Conservation (phyloP, 2,888 invertebrate genomes). For the Morinoia aosen region DNA sequence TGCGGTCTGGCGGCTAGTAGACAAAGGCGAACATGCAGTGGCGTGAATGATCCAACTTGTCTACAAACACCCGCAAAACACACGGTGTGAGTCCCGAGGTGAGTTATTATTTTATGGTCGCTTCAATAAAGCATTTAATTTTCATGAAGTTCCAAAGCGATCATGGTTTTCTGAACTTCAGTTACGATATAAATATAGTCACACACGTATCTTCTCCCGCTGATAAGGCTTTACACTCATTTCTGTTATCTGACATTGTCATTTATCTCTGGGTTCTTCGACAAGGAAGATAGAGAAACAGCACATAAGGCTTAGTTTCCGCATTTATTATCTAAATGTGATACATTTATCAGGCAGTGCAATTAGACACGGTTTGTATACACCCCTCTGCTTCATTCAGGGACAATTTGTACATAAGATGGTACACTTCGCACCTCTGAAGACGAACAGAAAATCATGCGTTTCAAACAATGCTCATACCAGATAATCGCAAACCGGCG, state of each 20-base stretch:
- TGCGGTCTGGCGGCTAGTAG: too few species aligned
- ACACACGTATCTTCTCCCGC: not conserved
- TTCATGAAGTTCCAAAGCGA: not conserved
- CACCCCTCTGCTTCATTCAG: not conserved
- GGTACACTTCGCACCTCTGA: not conserved
- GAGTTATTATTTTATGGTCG: not conserved
- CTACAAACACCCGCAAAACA: too few species aligned
- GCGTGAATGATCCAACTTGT: too few species aligned
- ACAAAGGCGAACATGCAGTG: too few species aligned
- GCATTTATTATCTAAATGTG: not conserved
- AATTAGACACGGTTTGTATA: not conserved
- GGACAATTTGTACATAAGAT: not conserved
- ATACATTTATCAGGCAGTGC: not conserved
- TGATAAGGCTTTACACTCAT: not conserved
- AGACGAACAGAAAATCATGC: not conserved
- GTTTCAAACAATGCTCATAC: not conserved
- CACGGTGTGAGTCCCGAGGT: too few species aligned
- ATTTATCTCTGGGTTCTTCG: not conserved
- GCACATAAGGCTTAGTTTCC: not conserved
- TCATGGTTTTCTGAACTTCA: not conserved
- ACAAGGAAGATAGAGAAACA: not conserved
- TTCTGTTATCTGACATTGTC: not conserved
- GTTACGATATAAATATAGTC: not conserved
- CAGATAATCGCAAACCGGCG: too few species aligned
- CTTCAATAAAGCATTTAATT: not conserved